Percentiles rank a stretch among this genome's conserved stretches.
phyloP scores from a whole-genome alignment of 2,113 vertebrate species.

The Motacilla tschutschensis region DNA sequence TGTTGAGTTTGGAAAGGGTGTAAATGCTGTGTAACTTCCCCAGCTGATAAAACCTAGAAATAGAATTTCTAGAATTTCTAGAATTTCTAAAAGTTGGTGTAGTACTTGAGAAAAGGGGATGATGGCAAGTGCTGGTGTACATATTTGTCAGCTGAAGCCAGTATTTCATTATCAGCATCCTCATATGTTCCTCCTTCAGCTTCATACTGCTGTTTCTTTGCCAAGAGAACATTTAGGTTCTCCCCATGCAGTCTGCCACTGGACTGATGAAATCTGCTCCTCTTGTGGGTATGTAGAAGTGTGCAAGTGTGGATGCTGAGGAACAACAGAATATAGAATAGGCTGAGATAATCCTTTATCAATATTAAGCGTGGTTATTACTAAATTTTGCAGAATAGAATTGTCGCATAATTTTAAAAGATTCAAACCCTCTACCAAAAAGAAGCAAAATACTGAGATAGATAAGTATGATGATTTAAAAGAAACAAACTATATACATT shows the following conservation, averaged over 20 bases:
- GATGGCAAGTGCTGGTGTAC: neutral
- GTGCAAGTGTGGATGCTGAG: neutral
- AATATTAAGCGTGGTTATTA: neutral
- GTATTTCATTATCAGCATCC: neutral
- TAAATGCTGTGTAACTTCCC: neutral
- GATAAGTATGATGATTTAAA: neutral
- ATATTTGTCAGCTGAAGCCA: rapidly evolving
- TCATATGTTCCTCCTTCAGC: neutral
- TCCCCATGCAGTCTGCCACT: rapidly evolving
- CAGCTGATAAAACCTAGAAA: neutral
- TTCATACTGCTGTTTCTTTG: neutral
- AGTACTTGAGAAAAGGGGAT: neutral
- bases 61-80: neutral
- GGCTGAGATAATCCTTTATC: neutral
- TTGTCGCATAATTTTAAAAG: neutral
- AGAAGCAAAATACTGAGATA: neutral
- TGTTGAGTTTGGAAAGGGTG: neutral
- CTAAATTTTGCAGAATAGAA: neutral
- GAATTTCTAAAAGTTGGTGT: neutral
- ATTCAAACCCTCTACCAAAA: neutral
- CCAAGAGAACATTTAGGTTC: neutral
- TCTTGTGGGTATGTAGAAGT: neutral
- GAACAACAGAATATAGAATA: neutral
- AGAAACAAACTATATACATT: neutral
- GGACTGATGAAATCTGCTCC: neutral